A percentile compares a stretch with the other conserved stretches of the same genome.
These are phyloP conservation scores for Drosophila ogumai DNA, from an alignment of 1,140 invertebrate species.

Conservation along the genomic window DNA sequence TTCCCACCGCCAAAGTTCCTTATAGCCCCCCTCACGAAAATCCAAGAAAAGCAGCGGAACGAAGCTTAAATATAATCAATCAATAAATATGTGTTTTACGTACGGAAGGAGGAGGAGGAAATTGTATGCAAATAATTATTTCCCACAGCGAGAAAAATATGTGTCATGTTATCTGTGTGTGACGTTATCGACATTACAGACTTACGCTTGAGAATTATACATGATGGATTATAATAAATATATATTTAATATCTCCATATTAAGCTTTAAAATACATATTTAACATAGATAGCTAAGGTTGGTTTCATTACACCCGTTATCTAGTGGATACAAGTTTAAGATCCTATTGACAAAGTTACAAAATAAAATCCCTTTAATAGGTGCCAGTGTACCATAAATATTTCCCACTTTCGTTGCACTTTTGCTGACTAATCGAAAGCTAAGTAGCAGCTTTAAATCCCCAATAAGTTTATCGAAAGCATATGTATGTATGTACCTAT, in stretches of 20 bases:
- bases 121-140: slow-evolving; percentile 23
- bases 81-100: slow-evolving; percentile 29
- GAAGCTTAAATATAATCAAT: slow-evolving; percentile 41
- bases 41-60: slow-evolving; percentile 25
- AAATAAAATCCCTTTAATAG: neutral
- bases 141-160: slow-evolving; percentile 13
- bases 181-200: neutral
- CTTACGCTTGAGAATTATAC: neutral
- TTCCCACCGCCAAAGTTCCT: slow-evolving; percentile 29
- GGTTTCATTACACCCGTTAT: neutral
- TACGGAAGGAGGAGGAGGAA: neutral
- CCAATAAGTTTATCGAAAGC: slow-evolving; percentile 28
- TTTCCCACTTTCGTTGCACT: slow-evolving; percentile 14
- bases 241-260: neutral
- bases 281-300: neutral
- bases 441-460: slow-evolving; percentile 22
- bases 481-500: slow-evolving; percentile 1
- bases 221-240: neutral
- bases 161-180: neutral
- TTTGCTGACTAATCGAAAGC: slow-evolving; percentile 38
- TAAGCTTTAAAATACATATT: slow-evolving; percentile 8
- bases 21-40: neutral
- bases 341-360: neutral
- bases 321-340: neutral
- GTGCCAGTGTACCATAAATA: neutral